phyloP scores from a whole-genome alignment of 2,113 vertebrate species.

The Amphiprion ocellaris region DNA sequence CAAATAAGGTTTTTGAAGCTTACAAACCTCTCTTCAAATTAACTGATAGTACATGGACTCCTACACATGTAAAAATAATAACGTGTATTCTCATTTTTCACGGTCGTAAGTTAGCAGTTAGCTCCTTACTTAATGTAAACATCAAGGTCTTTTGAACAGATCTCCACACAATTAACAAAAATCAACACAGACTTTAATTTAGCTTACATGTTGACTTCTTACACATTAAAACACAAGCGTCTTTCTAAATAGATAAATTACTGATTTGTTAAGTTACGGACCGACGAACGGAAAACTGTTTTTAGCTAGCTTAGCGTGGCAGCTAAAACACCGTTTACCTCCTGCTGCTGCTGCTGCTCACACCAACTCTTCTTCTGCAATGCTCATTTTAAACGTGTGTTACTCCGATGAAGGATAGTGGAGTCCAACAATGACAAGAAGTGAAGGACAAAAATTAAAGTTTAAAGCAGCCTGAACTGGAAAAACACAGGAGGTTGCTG shows the following conservation, averaged over 20 bases:
- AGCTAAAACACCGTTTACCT: constrained; percentile 55
- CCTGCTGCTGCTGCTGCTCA: background rate
- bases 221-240: too few relatives aligned
- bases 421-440: background rate
- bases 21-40: constrained; percentile 26
- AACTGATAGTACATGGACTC: constrained; percentile 43
- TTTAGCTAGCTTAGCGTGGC: constrained; percentile 19
- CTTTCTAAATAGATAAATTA: too few relatives aligned
- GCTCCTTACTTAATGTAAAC: too few relatives aligned
- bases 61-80: constrained; percentile 63
- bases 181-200: background rate
- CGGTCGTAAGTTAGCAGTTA: constrained; percentile 62
- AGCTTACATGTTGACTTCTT: background rate
- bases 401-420: rapidly evolving
- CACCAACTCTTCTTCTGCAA: background rate
- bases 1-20: constrained; percentile 44
- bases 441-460: background rate
- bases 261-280: too few relatives aligned
- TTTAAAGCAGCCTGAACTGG: background rate
- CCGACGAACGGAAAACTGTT: too few relatives aligned
- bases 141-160: too few relatives aligned
- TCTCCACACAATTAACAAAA: background rate
- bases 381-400: rapidly evolving
- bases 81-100: constrained; percentile 79
- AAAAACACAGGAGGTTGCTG: too few relatives aligned